Percentiles rank a stretch among this genome's conserved stretches.
Evolutionary conservation across 2,888 invertebrate species (phyloP).

Genomic region (Microctonus brassicae): DNA sequence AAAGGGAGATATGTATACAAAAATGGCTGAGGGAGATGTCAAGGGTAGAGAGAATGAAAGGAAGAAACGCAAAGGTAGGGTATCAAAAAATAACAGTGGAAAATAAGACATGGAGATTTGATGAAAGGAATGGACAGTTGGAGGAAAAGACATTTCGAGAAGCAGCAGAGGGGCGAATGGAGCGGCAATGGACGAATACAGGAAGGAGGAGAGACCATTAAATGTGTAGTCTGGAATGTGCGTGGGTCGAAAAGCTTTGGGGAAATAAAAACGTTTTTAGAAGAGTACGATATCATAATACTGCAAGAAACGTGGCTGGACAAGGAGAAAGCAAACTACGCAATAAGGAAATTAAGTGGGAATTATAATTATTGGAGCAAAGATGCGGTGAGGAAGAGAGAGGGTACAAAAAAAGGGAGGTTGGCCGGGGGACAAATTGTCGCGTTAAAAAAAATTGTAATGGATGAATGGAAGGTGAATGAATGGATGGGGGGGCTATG

Average conservation of each 20-base stretch:
- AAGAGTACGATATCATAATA: conserved; percentile 20
- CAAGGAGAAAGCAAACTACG: no score
- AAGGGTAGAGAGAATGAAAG: background rate
- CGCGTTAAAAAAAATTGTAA: no score
- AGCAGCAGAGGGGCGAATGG: background rate
- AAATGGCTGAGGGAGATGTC: conserved; percentile 20
- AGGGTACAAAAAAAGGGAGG: no score
- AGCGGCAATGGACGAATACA: background rate
- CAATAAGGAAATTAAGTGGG: no score
- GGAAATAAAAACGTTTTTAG: conserved; percentile 1
- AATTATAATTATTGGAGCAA: no score
- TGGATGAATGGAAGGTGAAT: no score
- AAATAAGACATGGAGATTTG: conserved; percentile 16
- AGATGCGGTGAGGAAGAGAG: no score
- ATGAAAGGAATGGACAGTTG: conserved; percentile 18
- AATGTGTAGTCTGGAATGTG: conserved; percentile 11
- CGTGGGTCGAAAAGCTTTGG: conserved; percentile 8
- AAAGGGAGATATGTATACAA: conserved; percentile 16
- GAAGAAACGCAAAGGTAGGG: conserved; percentile 4
- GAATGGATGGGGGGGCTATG: no score
- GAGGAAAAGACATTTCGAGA: background rate
- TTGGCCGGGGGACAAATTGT: no score
- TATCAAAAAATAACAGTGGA: conserved; percentile 10
- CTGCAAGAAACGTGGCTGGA: conserved; percentile 37
- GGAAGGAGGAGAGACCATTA: no score